These are phyloP conservation scores for Phalloptychus januarius DNA, from an alignment of 2,797 vertebrate species.

Conservation along the genomic window DNA sequence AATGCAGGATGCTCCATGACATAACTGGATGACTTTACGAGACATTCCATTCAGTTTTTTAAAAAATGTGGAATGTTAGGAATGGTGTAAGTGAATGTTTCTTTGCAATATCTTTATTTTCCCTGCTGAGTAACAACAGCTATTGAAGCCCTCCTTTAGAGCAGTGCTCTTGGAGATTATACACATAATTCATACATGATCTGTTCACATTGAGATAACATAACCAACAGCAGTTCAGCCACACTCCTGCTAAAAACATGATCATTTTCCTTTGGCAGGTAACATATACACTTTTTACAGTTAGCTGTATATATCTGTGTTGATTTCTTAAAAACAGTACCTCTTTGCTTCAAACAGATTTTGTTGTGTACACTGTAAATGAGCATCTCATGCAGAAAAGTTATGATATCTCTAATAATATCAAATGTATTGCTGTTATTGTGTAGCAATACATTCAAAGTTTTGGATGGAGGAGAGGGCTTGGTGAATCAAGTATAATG, in stretches of 20 bases:
- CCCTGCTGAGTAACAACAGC: conserved; percentile 30
- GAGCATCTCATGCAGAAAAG: conserved; percentile 27
- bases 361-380: conserved; percentile 26
- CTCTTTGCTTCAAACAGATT: conserved; percentile 44
- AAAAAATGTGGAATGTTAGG: conserved; percentile 24
- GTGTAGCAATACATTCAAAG: conserved; percentile 35
- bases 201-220: conserved; percentile 72
- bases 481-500: conserved; percentile 32
- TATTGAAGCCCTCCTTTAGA: conserved; percentile 53
- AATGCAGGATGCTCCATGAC: conserved; percentile 14
- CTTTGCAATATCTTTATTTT: conserved; percentile 36
- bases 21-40: conserved; percentile 22
- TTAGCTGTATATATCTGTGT: conserved; percentile 68
- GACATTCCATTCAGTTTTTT: conserved; percentile 16
- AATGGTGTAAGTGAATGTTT: conserved; percentile 45
- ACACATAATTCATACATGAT: conserved; percentile 38
- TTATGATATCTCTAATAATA: not conserved
- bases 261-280: conserved; percentile 59
- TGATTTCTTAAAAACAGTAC: conserved; percentile 34
- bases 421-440: conserved; percentile 30
- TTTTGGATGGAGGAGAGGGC: conserved; percentile 25
- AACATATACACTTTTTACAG: conserved; percentile 65
- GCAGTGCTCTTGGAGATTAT: conserved; percentile 73
- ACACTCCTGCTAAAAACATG: conserved; percentile 58
- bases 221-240: conserved; percentile 57